Conservation (phyloP, 2,797 vertebrate genomes). For the Malurus leucopterus region DNA sequence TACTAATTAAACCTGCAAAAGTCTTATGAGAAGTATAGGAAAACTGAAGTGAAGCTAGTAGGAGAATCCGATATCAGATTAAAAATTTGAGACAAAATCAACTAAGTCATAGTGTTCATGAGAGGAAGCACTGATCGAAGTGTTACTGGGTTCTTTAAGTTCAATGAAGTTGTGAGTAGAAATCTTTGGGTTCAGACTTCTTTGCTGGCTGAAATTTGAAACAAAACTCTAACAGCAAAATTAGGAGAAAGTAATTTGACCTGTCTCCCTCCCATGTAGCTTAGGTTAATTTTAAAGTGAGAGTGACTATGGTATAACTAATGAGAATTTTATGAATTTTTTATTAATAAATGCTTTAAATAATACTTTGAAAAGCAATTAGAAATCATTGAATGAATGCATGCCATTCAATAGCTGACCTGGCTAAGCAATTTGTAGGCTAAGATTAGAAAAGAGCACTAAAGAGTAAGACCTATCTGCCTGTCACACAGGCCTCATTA, state of each 20-base stretch:
- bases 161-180: background rate
- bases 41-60: background rate
- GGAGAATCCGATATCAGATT: background rate
- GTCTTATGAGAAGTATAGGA: background rate
- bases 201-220: background rate
- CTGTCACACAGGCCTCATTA: background rate
- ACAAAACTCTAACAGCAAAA: background rate
- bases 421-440: background rate
- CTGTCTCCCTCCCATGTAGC: background rate
- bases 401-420: background rate
- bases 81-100: background rate
- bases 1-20: background rate
- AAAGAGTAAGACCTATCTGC: background rate
- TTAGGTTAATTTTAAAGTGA: background rate
- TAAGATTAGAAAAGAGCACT: background rate
- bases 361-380: conserved; percentile 1
- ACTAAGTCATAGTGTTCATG: background rate
- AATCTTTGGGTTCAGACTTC: background rate
- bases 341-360: background rate
- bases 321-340: background rate
- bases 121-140: background rate
- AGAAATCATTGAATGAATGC: background rate
- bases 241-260: background rate
- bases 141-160: background rate
- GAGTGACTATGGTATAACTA: background rate